Conservation (phyloP, 1,140 invertebrate genomes). For the Hestina assimilis region DNA sequence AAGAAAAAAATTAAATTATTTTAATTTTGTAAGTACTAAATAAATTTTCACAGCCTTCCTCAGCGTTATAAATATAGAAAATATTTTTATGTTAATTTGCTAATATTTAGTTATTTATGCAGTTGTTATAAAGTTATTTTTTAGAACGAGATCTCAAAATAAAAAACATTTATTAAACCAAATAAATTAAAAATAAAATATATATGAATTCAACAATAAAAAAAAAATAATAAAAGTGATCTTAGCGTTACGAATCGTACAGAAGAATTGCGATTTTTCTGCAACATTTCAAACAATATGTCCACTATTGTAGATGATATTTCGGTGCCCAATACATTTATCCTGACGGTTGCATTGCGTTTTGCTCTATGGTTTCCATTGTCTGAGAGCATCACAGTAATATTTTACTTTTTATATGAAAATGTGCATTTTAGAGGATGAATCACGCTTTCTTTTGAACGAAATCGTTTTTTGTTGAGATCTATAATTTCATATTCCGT, state of each 20-base stretch:
- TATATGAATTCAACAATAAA: background rate
- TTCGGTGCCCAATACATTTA: constrained; percentile 67
- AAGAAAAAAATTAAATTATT: background rate
- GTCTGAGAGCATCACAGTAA: constrained; percentile 62
- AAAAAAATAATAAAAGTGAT: background rate
- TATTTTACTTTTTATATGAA: constrained; percentile 51
- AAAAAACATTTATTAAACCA: too few species aligned
- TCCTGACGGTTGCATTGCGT: constrained; percentile 46
- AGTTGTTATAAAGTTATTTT: too few species aligned
- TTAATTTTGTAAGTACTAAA: too few species aligned
- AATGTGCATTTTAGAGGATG: constrained; percentile 32
- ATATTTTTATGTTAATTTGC: too few species aligned
- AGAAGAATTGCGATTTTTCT: constrained; percentile 47
- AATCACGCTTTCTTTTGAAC: constrained; percentile 8
- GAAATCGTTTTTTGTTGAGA: background rate
- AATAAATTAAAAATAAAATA: background rate
- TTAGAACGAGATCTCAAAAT: too few species aligned
- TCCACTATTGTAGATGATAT: constrained; percentile 53
- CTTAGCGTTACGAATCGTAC: constrained; percentile 1
- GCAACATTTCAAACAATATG: constrained; percentile 59
- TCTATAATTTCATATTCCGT: too few species aligned
- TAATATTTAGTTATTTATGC: too few species aligned
- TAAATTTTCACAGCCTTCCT: too few species aligned
- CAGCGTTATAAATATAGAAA: too few species aligned
- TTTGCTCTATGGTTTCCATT: constrained; percentile 61